Evolutionary conservation across 2,797 vertebrate genomes (phyloP), one percentile per base, ranked within the genome.

Genomic region (Myotis vivesi): DNA sequence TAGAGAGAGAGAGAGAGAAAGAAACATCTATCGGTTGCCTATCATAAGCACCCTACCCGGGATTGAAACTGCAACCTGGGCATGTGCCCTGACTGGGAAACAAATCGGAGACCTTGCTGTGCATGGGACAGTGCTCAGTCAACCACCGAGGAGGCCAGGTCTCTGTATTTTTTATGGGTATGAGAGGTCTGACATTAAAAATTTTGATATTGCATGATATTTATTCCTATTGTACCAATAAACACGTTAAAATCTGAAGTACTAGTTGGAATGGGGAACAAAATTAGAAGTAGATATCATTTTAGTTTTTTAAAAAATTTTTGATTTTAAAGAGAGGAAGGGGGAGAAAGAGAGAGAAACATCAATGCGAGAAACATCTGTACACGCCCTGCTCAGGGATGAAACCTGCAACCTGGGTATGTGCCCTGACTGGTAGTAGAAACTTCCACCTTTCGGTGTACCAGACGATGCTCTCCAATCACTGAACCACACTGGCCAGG

Each of bases 171-270:
- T 86, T 53, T 28, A 25, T 51, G 38, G 15, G 8, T 75, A 16
- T 77, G 25, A 81, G 76, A 15, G 36, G 33, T 81, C 30, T 92
- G 38, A n/a, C 22, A 55, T 46, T 80, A 30, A 49, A 87, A 94
- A 8, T 82, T 87, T 64, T 77, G 33, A 1, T 49, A 30, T 30
- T 83, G 64, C 2, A 16, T 76, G 41, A 46, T 59, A 13, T 79
- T 20, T 92, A 8, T 88, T 96, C 30, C 16, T 76, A 19, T 84
- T 81, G 46, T 75, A 53, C 23, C 55, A 66, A 38, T 77, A 73
- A 89, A 64, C 82, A 30, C 1, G 3, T 92, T 82, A 94, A 95
- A 89, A 33, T 94, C 36, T 71, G 46, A 91, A 59, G 87, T 81
- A 69, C 59, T 36, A 19, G 33, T 81, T 82, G 71, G 73, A 64